These are phyloP conservation scores for Ursus arctos DNA, from an alignment of 2,113 vertebrate species.

Conservation along the genomic window DNA sequence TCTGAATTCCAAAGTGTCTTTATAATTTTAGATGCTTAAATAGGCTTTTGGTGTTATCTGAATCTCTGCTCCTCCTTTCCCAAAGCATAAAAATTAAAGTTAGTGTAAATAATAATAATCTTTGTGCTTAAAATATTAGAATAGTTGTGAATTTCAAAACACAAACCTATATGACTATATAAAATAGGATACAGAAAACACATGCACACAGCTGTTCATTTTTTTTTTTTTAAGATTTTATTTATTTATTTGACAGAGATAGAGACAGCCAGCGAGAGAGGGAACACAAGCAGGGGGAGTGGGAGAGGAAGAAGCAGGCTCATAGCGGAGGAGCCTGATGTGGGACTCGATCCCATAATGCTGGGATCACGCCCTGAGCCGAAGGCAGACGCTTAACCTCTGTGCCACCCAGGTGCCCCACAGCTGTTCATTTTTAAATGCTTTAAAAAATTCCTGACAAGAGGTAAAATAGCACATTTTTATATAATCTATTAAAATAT, in stretches of 20 bases:
- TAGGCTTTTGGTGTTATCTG: background rate
- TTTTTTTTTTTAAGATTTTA: background rate
- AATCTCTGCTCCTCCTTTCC: background rate
- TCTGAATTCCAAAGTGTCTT: background rate
- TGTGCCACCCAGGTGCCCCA: too few species aligned
- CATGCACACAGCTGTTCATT: background rate
- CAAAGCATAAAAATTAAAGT: background rate
- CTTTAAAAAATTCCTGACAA: background rate
- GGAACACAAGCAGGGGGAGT: too few species aligned
- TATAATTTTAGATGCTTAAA: background rate
- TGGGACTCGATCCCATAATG: too few species aligned
- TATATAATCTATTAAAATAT: background rate
- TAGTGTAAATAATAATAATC: background rate
- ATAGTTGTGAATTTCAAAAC: constrained; percentile 6
- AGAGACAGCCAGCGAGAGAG: too few species aligned
- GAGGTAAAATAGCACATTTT: background rate
- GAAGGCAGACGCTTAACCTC: too few species aligned
- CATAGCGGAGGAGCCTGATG: too few species aligned
- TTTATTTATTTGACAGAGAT: too few species aligned
- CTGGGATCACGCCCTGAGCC: too few species aligned
- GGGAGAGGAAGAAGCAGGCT: too few species aligned
- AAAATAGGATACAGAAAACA: background rate
- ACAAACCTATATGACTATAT: background rate
- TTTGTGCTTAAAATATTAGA: background rate
- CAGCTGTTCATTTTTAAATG: background rate